Evolutionary conservation across 2,797 vertebrate species (phyloP).

Genomic region (Pseudocheirus occidentalis): DNA sequence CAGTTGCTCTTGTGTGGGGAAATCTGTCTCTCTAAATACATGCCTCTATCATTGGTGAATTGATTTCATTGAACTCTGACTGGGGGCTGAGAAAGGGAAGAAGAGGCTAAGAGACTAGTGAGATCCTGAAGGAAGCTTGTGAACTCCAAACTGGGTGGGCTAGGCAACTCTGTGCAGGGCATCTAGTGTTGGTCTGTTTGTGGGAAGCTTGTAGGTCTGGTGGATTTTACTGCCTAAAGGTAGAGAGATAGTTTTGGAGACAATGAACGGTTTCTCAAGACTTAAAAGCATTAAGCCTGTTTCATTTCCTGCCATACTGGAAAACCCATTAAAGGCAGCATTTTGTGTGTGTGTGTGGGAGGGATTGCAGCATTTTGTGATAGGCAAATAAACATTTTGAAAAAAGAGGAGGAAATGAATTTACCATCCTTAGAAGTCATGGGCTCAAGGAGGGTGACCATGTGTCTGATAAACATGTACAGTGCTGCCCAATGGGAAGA

Average conservation of each 20-base stretch:
- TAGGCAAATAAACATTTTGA: conserved; percentile 32
- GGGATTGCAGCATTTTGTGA: neutral
- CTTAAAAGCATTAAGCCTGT: neutral
- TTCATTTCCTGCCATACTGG: conserved; percentile 1
- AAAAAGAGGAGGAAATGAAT: conserved; percentile 52
- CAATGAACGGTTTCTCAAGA: neutral
- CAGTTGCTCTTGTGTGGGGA: conserved; percentile 55
- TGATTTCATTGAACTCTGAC: conserved; percentile 56
- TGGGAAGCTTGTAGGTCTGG: neutral
- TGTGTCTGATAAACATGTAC: conserved; percentile 40
- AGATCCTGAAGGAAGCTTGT: neutral
- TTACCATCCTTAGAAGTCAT: conserved; percentile 26
- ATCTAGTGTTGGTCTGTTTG: neutral
- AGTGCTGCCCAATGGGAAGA: conserved; percentile 27
- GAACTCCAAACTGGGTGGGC: neutral
- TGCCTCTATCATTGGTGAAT: conserved; percentile 59
- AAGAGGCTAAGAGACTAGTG: neutral
- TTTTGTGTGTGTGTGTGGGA: conserved; percentile 35
- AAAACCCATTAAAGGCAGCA: conserved; percentile 24
- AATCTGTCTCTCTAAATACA: conserved; percentile 67
- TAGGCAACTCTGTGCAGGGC: neutral
- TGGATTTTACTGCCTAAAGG: neutral
- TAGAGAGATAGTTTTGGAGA: neutral
- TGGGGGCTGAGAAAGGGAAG: neutral
- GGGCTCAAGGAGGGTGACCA: conserved; percentile 4